Evolutionary conservation across 1,140 invertebrate species (phyloP).

Genomic region (Mycetomoellerius zeteki): DNA sequence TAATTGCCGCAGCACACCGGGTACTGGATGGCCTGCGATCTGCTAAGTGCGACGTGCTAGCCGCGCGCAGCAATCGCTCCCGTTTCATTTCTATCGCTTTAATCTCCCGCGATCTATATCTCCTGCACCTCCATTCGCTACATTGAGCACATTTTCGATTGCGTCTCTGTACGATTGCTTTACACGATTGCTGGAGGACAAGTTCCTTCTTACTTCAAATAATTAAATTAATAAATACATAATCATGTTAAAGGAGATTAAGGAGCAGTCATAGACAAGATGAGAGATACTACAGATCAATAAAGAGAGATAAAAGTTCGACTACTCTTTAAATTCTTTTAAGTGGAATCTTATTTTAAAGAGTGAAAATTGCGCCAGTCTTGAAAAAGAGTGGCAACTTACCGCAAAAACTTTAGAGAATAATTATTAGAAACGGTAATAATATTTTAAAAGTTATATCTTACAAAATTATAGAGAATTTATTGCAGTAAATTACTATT

Average conservation of each 20-base stretch:
- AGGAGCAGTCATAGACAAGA: not conserved
- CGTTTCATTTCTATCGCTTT: slow-evolving; percentile 47
- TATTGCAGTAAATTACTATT: not conserved
- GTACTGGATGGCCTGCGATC: slow-evolving; percentile 76
- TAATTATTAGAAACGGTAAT: not conserved
- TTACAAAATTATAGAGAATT: not conserved
- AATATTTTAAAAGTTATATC: not conserved
- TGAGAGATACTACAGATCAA: too few species aligned
- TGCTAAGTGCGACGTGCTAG: slow-evolving; percentile 69
- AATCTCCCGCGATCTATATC: slow-evolving; percentile 24
- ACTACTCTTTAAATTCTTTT: too few species aligned
- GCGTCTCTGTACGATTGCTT: not conserved
- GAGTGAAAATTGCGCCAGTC: too few species aligned
- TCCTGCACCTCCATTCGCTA: not conserved
- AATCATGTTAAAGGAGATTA: not conserved
- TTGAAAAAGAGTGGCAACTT: too few species aligned
- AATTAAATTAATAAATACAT: slow-evolving; percentile 4
- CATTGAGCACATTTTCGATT: not conserved
- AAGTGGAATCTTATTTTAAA: too few species aligned
- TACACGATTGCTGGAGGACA: not conserved
- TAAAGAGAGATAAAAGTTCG: not conserved
- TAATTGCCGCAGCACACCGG: slow-evolving; percentile 78
- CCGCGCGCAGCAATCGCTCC: slow-evolving; percentile 28
- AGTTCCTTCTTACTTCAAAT: not conserved
- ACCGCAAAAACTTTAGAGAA: too few species aligned